phyloP scores from a whole-genome alignment of 2,797 vertebrate species.

The Chaenodraco wilsoni region DNA sequence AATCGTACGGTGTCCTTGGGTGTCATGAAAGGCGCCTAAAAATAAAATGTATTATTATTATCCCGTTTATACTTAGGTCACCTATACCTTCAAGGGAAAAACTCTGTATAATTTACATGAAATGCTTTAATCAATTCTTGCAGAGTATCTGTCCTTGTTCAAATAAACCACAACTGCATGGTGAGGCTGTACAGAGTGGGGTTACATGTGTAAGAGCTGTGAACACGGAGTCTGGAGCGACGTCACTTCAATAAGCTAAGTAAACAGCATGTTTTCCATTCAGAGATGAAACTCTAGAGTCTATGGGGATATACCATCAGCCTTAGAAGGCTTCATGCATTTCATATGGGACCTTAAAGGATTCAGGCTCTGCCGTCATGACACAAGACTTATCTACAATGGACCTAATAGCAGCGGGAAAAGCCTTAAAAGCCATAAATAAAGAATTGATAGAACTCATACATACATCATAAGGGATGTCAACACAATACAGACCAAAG shows the following conservation, averaged over 20 bases:
- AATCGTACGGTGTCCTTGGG: too few species aligned
- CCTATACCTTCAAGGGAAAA: neutral
- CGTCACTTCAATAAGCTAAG: neutral
- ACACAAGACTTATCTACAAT: constrained; percentile 28
- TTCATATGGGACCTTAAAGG: neutral
- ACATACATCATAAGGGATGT: constrained; percentile 27
- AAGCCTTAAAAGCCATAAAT: constrained; percentile 34
- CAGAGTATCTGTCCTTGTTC: constrained; percentile 18
- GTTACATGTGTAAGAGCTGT: constrained; percentile 14
- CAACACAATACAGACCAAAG: constrained; percentile 41
- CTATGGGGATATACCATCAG: neutral
- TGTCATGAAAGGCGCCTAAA: too few species aligned
- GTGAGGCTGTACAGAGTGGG: neutral
- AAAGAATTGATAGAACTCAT: constrained; percentile 64
- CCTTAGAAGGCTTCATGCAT: neutral
- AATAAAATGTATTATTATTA: too few species aligned
- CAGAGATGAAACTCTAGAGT: neutral
- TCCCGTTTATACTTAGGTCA: neutral
- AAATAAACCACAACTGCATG: constrained; percentile 14
- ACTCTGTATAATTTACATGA: neutral
- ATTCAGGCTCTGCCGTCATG: constrained; percentile 4
- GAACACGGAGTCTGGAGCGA: constrained; percentile 1
- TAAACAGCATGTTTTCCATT: neutral
- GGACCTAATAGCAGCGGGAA: constrained; percentile 33
- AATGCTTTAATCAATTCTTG: constrained; percentile 8